Conservation (phyloP, 2,113 vertebrate species). For the Anguilla japonica region DNA sequence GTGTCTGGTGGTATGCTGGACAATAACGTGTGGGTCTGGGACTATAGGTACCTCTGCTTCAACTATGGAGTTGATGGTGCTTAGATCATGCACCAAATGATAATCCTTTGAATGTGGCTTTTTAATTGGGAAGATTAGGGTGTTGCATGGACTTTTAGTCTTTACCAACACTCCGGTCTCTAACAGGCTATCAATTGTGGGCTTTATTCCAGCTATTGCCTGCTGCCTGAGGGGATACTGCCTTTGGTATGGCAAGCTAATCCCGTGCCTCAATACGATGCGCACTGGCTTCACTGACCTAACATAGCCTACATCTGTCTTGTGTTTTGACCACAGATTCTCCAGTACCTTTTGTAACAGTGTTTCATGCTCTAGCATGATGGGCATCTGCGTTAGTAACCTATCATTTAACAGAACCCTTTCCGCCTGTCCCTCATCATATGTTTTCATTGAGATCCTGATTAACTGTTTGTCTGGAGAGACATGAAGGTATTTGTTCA, state of each 20-base stretch:
- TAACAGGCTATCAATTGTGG: no score
- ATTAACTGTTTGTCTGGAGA: no score
- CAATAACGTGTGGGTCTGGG: constrained; percentile 5
- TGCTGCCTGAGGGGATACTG: not conserved
- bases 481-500: not conserved
- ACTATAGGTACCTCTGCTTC: not conserved
- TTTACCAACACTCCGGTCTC: no score
- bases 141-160: no score
- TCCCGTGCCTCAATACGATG: not conserved
- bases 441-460: not conserved
- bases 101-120: not conserved
- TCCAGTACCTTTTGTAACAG: not conserved
- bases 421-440: not conserved
- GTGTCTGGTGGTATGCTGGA: not conserved
- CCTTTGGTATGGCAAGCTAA: not conserved
- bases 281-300: not conserved
- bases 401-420: not conserved
- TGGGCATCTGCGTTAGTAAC: not conserved
- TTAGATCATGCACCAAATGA: not conserved
- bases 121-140: no score
- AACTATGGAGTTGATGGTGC: not conserved
- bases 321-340: not conserved
- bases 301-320: not conserved
- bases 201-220: not conserved
- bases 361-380: not conserved